These are phyloP conservation scores for Panthera uncia DNA, from an alignment of 2,113 vertebrate genomes.

Conservation along the genomic window DNA sequence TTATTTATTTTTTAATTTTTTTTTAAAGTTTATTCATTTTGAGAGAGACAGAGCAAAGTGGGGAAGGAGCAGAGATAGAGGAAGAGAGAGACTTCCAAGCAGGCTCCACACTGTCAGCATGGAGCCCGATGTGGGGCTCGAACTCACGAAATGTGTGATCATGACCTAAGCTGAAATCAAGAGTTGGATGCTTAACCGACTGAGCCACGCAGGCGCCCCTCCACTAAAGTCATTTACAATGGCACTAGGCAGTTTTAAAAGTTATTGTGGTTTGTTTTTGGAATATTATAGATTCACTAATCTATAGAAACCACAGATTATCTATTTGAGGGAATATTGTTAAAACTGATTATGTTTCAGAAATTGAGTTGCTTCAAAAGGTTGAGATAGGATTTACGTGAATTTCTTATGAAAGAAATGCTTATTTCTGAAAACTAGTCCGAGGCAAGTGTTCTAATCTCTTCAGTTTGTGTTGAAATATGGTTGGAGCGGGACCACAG, in stretches of 20 bases:
- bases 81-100: too few species aligned
- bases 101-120: too few species aligned
- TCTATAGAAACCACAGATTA: slow-evolving; percentile 6
- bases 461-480: background rate
- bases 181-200: too few species aligned
- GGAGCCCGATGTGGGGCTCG: too few species aligned
- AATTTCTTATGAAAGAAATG: background rate
- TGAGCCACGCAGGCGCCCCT: too few species aligned
- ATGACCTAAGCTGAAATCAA: too few species aligned
- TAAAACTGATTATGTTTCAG: slow-evolving; percentile 9
- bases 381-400: background rate
- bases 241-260: slow-evolving; percentile 8
- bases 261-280: background rate
- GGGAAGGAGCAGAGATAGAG: too few species aligned
- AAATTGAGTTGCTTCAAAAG: background rate
- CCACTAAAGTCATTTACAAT: background rate
- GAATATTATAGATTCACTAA: background rate
- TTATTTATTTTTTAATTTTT: too few species aligned
- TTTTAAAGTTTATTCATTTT: too few species aligned
- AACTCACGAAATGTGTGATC: too few species aligned
- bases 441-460: background rate
- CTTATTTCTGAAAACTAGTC: background rate
- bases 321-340: background rate
- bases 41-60: too few species aligned
- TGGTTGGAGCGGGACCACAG: background rate